Conservation (phyloP, 2,797 vertebrate genomes). For the Acanthopagrus latus region DNA sequence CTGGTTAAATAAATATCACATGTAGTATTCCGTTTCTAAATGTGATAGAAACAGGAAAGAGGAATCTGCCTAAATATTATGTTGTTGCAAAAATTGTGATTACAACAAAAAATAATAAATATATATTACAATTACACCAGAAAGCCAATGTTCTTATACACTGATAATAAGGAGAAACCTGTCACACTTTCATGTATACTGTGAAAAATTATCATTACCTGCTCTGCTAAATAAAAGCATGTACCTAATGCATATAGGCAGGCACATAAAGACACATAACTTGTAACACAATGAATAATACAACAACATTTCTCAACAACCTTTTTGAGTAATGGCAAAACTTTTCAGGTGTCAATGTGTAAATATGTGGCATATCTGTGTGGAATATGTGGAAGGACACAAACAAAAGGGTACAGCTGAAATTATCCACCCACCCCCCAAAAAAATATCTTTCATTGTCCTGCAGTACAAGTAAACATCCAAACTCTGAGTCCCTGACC, state of each 20-base stretch:
- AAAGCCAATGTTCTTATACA: too few relatives aligned
- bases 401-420: neutral
- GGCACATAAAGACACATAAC: neutral
- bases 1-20: neutral
- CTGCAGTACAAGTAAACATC: slow-evolving; percentile 49
- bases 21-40: too few relatives aligned
- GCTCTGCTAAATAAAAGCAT: neutral
- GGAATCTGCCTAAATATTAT: too few relatives aligned
- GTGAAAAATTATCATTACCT: too few relatives aligned
- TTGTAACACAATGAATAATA: neutral
- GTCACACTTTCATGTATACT: too few relatives aligned
- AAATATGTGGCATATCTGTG: too few relatives aligned
- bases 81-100: too few relatives aligned
- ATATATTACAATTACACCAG: too few relatives aligned
- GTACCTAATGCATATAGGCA: neutral
- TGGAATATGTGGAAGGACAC: neutral
- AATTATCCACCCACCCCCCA: neutral
- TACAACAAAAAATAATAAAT: too few relatives aligned
- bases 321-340: neutral
- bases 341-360: neutral
- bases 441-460: slow-evolving; percentile 25
- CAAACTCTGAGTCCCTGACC: slow-evolving; percentile 27
- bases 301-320: neutral
- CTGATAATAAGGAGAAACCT: too few relatives aligned
- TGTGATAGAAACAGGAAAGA: too few relatives aligned